Evolutionary conservation across 2,888 invertebrate genomes (phyloP), one percentile per base, ranked within the genome.

Genomic region (Hyalella azteca): DNA sequence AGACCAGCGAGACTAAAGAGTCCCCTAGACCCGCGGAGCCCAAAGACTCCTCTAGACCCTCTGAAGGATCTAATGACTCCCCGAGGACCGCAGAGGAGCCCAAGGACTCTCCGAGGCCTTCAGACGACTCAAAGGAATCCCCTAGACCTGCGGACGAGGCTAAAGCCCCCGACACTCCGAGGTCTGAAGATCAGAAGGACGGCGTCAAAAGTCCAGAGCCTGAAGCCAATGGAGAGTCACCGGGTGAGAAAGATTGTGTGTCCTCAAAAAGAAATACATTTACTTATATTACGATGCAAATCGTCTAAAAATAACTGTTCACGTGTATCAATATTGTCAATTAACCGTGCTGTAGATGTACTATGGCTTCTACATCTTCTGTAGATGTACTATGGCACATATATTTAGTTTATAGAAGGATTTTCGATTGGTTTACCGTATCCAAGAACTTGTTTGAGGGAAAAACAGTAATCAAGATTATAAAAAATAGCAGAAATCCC

Each of bases 161-260:
- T 29, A 66, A 41, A 39, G 66, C 81, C 13, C 73, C 73, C 19
- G 39, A 50, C 15, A 50, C 59, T 26, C 54, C 77, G 19, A 59
- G 45, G n/a, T 41, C 78, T 29, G 45, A 11, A 45, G 45, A 45
- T 15, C 9, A 45, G 45, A 45, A 45, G 15, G 66, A 66, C 19
- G 66, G 19, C 15, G 79, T 79, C 1, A 79, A 81, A n/a, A 79
- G 66, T 36, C 66, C 81, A 40, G 75, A 49, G 5, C n/a, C 79
- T n/a, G 78, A 81, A 40, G 82, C 80, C 40, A 82, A 82, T 41
- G 80, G 80, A 7, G 82, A 36, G 29, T 15, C 66, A 2, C 66
- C 66, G 11, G 66, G 66, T 66, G 19, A 66, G 66, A 5, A 5
- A 7, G 13, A 29, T 22, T 45, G 9, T 15, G 45, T 11, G 7